phyloP scores from a whole-genome alignment of 2,797 vertebrate species.

The Smutsia temminckii region DNA sequence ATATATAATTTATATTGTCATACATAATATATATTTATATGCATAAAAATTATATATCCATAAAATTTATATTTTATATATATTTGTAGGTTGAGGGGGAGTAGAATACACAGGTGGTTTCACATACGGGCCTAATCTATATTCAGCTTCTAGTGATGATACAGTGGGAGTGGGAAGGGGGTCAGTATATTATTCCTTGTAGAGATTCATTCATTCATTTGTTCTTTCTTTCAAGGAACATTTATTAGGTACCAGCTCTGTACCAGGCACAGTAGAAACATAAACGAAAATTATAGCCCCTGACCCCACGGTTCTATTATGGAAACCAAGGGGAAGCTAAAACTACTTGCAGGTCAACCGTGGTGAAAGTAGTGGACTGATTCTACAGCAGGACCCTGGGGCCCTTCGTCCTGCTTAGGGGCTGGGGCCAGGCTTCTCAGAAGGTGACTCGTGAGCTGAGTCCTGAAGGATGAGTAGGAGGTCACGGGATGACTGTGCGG shows the following conservation, averaged over 20 bases:
- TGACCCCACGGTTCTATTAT: not conserved
- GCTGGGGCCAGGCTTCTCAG: not conserved
- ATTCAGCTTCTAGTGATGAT: not conserved
- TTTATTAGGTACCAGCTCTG: not conserved
- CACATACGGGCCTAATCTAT: not conserved
- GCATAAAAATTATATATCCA: too few relatives aligned
- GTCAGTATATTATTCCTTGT: not conserved
- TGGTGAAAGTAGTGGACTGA: accelerated
- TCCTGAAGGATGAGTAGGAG: not conserved
- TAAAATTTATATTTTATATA: too few relatives aligned
- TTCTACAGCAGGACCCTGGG: not conserved
- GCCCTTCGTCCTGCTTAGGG: not conserved
- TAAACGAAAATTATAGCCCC: not conserved
- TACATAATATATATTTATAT: too few relatives aligned
- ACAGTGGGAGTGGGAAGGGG: not conserved
- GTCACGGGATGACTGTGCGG: not conserved
- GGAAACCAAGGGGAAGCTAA: not conserved
- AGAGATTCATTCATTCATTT: not conserved
- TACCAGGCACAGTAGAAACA: not conserved
- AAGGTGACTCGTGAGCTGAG: not conserved
- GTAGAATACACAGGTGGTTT: not conserved
- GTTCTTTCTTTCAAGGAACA: not conserved
- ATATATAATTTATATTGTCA: too few relatives aligned
- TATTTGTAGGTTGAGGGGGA: not conserved
- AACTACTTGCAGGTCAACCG: not conserved